These are phyloP conservation scores for Cyanistes caeruleus DNA, from an alignment of 2,113 vertebrate species.

Conservation along the genomic window DNA sequence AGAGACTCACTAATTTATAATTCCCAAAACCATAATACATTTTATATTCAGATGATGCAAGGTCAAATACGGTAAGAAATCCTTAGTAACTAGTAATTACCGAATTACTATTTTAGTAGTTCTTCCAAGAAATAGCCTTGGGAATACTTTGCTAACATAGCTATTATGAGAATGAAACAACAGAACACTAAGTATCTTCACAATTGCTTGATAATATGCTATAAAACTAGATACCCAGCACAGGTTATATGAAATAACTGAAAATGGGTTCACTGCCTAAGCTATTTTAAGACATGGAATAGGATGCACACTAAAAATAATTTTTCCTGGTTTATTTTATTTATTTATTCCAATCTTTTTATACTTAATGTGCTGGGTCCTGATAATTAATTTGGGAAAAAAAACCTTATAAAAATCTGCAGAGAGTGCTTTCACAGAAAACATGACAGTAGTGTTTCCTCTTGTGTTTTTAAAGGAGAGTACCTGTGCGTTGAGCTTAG, in stretches of 20 bases:
- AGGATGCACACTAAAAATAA: neutral
- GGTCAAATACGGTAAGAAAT: neutral
- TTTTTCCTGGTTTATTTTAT: neutral
- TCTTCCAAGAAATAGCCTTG: neutral
- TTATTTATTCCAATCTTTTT: neutral
- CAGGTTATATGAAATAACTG: neutral
- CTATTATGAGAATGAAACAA: neutral
- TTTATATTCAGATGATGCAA: neutral
- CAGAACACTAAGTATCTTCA: neutral
- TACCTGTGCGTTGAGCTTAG: conserved; percentile 71
- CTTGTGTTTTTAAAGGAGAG: conserved; percentile 43
- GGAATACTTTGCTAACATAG: neutral
- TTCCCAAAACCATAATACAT: neutral
- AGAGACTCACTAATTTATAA: neutral
- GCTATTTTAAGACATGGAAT: neutral
- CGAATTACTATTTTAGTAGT: neutral
- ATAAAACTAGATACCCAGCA: neutral
- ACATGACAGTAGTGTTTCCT: neutral
- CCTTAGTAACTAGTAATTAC: neutral
- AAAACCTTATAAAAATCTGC: neutral
- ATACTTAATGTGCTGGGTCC: neutral
- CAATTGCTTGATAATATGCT: neutral
- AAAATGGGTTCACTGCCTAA: neutral
- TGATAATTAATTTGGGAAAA: neutral
- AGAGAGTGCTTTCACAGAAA: neutral